Conservation (phyloP, 2,113 vertebrate genomes). For the Marmota monax region DNA sequence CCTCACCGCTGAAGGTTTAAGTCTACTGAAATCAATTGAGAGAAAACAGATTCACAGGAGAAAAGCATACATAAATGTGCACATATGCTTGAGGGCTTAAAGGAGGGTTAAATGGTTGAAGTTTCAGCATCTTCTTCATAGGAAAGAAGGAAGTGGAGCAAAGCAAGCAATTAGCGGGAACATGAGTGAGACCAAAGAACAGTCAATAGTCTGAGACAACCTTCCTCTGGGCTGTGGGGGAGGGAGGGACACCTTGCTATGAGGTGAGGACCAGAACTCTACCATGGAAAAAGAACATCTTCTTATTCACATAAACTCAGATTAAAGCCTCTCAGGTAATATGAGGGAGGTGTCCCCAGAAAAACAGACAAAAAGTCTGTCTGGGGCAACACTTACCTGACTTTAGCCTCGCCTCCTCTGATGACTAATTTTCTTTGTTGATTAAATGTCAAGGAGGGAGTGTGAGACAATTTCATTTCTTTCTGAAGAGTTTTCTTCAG, state of each 20-base stretch:
- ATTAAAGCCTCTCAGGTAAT: no score
- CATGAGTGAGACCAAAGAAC: neutral
- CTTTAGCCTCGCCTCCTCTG: neutral
- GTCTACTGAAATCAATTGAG: neutral
- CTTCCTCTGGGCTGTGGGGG: neutral
- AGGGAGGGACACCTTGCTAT: neutral
- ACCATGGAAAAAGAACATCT: neutral
- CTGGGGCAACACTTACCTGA: no score
- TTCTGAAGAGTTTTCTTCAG: neutral
- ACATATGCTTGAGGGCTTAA: neutral
- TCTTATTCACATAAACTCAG: neutral
- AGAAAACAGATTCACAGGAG: neutral
- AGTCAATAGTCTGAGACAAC: neutral
- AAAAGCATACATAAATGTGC: neutral
- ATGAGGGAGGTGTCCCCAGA: no score
- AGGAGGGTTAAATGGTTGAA: neutral
- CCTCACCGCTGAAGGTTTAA: neutral
- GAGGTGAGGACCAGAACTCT: neutral
- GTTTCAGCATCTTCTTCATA: neutral
- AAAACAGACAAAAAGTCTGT: neutral
- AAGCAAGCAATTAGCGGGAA: neutral
- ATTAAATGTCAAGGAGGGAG: neutral
- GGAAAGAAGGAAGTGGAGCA: no score
- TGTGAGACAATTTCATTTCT: neutral
- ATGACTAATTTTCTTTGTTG: neutral